Percentiles rank a stretch among this genome's conserved stretches.
Conservation (phyloP, 2,797 vertebrate genomes). For the Apodemus agrarius region DNA sequence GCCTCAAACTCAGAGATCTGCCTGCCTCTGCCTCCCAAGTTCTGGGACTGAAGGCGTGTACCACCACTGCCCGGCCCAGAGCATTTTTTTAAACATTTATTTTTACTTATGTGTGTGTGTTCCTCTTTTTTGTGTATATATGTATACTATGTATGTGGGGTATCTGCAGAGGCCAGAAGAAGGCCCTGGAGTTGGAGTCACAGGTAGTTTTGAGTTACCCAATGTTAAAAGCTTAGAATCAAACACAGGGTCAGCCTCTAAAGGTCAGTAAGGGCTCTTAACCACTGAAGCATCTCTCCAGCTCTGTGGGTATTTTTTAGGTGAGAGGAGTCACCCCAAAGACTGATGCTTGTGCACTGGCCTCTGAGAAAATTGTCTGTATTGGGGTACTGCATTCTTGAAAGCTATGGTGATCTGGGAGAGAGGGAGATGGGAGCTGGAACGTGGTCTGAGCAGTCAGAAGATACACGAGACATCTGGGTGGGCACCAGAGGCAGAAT, state of each 20-base stretch:
- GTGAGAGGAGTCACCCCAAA: slow-evolving; percentile 3
- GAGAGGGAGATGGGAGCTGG: neutral
- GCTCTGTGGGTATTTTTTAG: neutral
- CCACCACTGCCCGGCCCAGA: neutral
- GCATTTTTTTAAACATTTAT: neutral
- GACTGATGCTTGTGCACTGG: neutral
- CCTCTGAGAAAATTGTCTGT: neutral
- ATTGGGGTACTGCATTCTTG: neutral
- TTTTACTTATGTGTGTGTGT: neutral
- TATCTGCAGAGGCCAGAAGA: neutral
- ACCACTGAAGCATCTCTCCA: neutral
- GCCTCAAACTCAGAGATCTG: neutral
- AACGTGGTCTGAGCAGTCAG: neutral
- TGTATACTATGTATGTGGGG: neutral
- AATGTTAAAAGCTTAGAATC: neutral
- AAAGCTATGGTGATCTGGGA: neutral
- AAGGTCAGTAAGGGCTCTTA: neutral
- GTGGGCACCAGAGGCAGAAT: neutral
- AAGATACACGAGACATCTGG: neutral
- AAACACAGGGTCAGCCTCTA: neutral
- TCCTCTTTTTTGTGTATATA: neutral
- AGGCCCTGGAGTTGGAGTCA: neutral
- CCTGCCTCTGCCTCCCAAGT: neutral
- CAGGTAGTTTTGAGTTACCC: neutral
- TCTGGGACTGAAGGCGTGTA: neutral